Evolutionary conservation across 2,797 vertebrate species (phyloP), one percentile per base, ranked within the genome.

Genomic region (Rhinoraja longicauda): DNA sequence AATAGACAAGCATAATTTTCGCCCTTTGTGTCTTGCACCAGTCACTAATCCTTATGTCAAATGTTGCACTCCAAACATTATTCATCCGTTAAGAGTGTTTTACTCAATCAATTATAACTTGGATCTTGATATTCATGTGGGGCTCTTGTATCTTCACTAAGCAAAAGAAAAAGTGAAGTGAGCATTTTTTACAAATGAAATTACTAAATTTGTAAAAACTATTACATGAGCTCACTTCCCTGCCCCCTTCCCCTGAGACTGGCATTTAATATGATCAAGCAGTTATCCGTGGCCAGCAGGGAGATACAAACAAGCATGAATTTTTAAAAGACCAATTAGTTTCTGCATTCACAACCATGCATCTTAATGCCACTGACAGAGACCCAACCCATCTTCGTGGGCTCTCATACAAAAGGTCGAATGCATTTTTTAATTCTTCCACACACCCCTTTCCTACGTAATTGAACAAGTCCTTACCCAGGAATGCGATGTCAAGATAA

Each of bases 261-360:
- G 90, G 67, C 88, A 92, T 92, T 73, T 91, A 53, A 92, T 57
- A 92, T 73, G 70, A 12, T 92, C 84, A 19, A 70, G 29, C 19
- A 92, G 70, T 75, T 73, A 92, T 73, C 72, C 75, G 21, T 45
- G 90, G 72, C 90, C 70, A 92, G 90, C 90, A 75, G 90, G 70
- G 67, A 57, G 39, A 70, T 92, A 64, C 57, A 70, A 90, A 92
- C 72, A 53, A 53, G 90, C 90, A 92, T 92, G 72, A 75, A 92
- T 92, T 72, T 92, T 92, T 92, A 15, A 92, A 92, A 92, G 90
- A 7, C 70, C 90, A 72, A 92, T 53, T 92, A 75, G 70, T 45
- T 72, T 36, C 90, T 53, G 24, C 36, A n/a, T 73, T 70, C 90
- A 73, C 70, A 26, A 75, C 92, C 70, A 92, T 92, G 90, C 45